phyloP scores from a whole-genome alignment of 2,888 invertebrate species.

The Nephrocerus scutellatus region DNA sequence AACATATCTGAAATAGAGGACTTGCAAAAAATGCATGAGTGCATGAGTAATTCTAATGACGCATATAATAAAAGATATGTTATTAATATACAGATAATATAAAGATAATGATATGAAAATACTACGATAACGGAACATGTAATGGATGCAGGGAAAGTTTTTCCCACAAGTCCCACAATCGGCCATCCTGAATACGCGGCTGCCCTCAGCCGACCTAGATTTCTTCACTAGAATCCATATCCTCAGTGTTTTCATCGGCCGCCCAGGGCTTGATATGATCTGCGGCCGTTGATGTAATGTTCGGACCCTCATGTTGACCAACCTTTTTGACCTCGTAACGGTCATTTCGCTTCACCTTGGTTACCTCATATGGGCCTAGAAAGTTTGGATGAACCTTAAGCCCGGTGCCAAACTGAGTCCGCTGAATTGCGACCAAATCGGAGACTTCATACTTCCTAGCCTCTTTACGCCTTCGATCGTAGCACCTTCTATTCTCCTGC shows the following conservation, averaged over 20 bases:
- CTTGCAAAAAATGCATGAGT: no score
- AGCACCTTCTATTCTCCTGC: no score
- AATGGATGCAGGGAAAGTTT: no score
- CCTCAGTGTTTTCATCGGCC: slow-evolving; percentile 4
- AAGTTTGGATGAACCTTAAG: slow-evolving; percentile 12
- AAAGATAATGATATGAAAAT: no score
- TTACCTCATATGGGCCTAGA: slow-evolving; percentile 13
- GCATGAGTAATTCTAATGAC: no score
- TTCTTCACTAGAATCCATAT: background rate
- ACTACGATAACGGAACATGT: no score
- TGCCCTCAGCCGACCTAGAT: slow-evolving; percentile 1
- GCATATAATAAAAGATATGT: no score
- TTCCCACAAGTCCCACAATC: slow-evolving; percentile 3
- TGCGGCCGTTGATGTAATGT: slow-evolving; percentile 4
- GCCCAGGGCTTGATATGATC: slow-evolving; percentile 16
- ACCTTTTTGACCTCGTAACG: slow-evolving; percentile 13
- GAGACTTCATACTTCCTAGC: no score
- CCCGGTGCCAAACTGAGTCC: slow-evolving; percentile 15
- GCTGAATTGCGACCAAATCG: slow-evolving; percentile 11
- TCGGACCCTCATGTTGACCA: slow-evolving; percentile 14
- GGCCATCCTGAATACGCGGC: slow-evolving; percentile 1
- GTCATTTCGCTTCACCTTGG: slow-evolving; percentile 12
- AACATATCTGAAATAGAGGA: no score
- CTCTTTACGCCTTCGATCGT: no score
- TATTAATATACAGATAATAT: no score